Evolutionary conservation across 2,113 vertebrate species (phyloP).

Genomic region (Onychostruthus taczanowskii): DNA sequence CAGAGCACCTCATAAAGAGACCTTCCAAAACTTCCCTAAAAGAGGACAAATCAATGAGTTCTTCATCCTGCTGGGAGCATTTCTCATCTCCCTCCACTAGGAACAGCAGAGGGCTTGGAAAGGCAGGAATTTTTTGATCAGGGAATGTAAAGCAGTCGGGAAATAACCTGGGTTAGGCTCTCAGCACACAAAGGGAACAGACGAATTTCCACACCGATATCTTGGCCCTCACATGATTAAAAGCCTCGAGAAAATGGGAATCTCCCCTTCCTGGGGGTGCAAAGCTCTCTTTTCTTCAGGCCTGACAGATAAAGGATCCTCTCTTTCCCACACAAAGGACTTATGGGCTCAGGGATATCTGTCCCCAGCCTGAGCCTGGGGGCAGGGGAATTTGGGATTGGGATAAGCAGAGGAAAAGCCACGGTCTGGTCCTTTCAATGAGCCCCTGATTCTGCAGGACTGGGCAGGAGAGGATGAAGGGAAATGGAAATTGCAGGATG

Average conservation of each 20-base stretch:
- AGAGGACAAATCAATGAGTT: neutral
- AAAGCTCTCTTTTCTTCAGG: constrained; percentile 53
- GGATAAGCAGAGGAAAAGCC: constrained; percentile 28
- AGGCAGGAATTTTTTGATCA: neutral
- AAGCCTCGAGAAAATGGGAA: constrained; percentile 41
- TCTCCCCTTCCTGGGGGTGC: constrained; percentile 36
- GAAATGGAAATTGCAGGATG: constrained; percentile 31
- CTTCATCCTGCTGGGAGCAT: neutral
- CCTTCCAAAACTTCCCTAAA: neutral
- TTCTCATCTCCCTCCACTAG: constrained; percentile 34
- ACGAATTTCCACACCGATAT: constrained; percentile 10
- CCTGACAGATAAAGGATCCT: constrained; percentile 39
- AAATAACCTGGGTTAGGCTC: constrained; percentile 16
- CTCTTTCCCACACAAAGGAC: constrained; percentile 40
- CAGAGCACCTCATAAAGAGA: neutral
- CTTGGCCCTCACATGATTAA: constrained; percentile 24
- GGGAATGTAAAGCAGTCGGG: neutral
- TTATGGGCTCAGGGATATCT: constrained; percentile 55
- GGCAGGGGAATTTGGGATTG: constrained; percentile 56
- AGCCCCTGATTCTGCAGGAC: neutral
- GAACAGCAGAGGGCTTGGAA: constrained; percentile 46
- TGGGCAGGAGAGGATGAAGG: constrained; percentile 17
- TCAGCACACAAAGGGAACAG: constrained; percentile 6
- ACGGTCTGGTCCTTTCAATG: constrained; percentile 14
- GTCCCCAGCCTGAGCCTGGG: constrained; percentile 30